Conservation (phyloP, 2,888 invertebrate genomes). For the Spodoptera littoralis region DNA sequence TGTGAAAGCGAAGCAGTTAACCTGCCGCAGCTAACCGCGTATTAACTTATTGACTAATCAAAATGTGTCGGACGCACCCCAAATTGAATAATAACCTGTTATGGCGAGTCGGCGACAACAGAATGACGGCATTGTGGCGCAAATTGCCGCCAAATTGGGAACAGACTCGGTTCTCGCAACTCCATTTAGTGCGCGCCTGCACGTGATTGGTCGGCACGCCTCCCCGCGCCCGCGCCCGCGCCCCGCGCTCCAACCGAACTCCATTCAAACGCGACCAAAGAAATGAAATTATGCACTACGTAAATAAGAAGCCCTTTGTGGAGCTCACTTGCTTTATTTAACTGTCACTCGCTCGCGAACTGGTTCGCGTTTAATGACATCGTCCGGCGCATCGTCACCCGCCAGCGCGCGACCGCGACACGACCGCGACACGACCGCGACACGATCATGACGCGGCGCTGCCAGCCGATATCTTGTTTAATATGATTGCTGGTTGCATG, state of each 20-base stretch:
- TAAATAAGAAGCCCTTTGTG: constrained; percentile 81
- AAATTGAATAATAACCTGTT: constrained; percentile 87
- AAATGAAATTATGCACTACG: constrained; percentile 85
- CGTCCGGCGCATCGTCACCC: constrained; percentile 7
- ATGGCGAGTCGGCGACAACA: constrained; percentile 68
- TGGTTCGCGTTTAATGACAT: constrained; percentile 65
- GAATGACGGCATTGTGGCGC: constrained; percentile 80
- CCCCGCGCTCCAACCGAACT: constrained; percentile 57
- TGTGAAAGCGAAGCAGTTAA: constrained; percentile 51
- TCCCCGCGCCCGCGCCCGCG: constrained; percentile 69
- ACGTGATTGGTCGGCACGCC: constrained; percentile 86
- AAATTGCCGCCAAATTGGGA: constrained; percentile 87
- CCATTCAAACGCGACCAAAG: constrained; percentile 71
- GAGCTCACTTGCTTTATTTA: constrained; percentile 72
- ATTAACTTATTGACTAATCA: constrained; percentile 83
- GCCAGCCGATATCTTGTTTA: constrained; percentile 25
- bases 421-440: constrained; percentile 8
- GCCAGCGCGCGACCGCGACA: constrained; percentile 7
- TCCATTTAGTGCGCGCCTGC: constrained; percentile 83
- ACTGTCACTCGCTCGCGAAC: constrained; percentile 61
- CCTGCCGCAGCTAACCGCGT: constrained; percentile 72
- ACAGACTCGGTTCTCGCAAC: constrained; percentile 79
- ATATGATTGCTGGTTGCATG: constrained; percentile 14
- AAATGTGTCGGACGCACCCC: constrained; percentile 82
- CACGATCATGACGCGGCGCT: constrained; percentile 4